These are phyloP conservation scores for Lasioglossum marginatum DNA, from an alignment of 2,888 invertebrate genomes.

Conservation along the genomic window DNA sequence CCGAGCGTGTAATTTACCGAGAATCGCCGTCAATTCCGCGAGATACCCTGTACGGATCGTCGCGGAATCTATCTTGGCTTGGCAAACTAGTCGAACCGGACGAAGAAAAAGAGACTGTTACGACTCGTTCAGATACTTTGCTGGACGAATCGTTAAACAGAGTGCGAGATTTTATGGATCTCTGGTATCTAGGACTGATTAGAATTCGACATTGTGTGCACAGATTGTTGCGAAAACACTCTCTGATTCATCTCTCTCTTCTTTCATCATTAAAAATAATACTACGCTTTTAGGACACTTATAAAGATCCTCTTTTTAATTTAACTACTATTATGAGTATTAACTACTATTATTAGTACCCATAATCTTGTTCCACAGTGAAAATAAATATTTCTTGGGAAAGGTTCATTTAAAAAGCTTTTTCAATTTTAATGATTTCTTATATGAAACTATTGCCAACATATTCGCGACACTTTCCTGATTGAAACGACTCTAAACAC, in stretches of 20 bases:
- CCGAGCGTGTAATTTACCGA: conserved; percentile 55
- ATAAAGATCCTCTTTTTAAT: too few species aligned
- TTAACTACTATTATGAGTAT: too few species aligned
- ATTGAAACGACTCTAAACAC: too few species aligned
- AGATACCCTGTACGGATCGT: conserved; percentile 49
- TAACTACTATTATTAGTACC: too few species aligned
- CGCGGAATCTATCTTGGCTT: conserved; percentile 7
- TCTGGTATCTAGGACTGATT: not conserved
- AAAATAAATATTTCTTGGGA: too few species aligned
- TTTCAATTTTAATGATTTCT: too few species aligned
- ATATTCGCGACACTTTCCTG: too few species aligned
- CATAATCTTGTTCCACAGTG: too few species aligned
- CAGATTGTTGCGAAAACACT: not conserved
- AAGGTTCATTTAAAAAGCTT: too few species aligned
- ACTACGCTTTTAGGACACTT: not conserved
- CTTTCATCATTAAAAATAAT: not conserved
- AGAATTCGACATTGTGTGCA: not conserved
- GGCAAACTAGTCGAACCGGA: not conserved
- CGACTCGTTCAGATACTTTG: not conserved
- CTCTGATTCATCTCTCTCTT: not conserved
- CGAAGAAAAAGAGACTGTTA: not conserved
- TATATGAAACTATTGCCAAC: too few species aligned
- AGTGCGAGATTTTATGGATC: not conserved
- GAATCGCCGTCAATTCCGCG: conserved; percentile 52
- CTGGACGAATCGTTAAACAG: not conserved